Conservation (phyloP, 2,113 vertebrate genomes). For the Peromyscus leucopus region DNA sequence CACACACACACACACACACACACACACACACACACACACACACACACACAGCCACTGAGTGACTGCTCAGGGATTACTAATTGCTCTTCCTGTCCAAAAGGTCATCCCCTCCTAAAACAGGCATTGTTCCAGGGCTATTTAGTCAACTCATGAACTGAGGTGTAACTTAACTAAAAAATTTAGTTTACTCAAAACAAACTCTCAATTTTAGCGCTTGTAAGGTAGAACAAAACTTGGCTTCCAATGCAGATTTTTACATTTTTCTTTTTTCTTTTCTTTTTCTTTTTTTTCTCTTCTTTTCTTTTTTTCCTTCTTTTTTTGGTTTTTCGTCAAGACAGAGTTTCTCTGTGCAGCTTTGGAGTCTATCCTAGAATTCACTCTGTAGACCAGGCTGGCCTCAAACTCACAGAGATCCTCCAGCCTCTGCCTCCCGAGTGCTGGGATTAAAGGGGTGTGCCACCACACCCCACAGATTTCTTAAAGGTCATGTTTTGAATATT, state of each 20-base stretch:
- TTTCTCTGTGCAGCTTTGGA: no score
- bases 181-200: constrained; percentile 51
- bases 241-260: background rate
- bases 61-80: background rate
- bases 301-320: background rate
- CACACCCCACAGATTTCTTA: background rate
- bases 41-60: background rate
- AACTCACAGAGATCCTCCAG: no score
- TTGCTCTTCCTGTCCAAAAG: background rate
- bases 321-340: background rate
- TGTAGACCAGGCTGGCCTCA: no score
- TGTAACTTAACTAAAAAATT: constrained; percentile 51
- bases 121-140: background rate
- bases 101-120: background rate
- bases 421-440: no score
- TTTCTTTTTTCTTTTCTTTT: background rate
- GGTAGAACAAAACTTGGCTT: background rate
- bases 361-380: no score
- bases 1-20: no score
- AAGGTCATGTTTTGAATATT: background rate
- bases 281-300: background rate
- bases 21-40: no score
- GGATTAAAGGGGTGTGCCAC: no score
- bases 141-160: background rate
- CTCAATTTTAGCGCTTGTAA: constrained; percentile 18